Evolutionary conservation across 2,797 vertebrate species (phyloP).

Genomic region (Scyliorhinus canicula): DNA sequence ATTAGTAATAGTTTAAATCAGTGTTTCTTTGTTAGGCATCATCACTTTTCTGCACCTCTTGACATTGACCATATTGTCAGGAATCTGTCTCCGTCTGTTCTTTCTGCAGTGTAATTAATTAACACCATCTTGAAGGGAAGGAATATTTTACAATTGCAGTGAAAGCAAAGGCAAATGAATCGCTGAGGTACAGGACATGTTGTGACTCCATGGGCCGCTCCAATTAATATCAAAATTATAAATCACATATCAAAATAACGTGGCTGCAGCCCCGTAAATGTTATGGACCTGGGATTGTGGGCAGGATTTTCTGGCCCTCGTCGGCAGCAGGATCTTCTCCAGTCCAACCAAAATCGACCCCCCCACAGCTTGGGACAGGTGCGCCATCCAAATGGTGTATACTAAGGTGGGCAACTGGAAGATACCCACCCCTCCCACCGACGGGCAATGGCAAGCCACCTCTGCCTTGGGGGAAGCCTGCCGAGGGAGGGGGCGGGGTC

Average conservation of each 20-base stretch:
- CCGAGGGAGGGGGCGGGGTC: no score
- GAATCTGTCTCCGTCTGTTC: not conserved
- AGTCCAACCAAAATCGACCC: no score
- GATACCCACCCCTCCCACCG: no score
- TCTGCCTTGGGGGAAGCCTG: no score
- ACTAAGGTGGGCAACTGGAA: no score
- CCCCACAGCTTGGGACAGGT: no score
- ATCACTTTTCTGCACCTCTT: not conserved
- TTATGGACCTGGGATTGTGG: not conserved
- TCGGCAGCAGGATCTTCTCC: no score
- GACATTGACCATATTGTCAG: not conserved
- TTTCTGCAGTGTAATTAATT: not conserved
- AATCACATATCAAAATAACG: not conserved
- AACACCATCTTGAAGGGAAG: not conserved
- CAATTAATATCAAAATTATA: not conserved
- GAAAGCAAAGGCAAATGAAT: not conserved
- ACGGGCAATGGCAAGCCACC: no score
- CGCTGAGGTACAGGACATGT: not conserved
- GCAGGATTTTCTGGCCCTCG: no score
- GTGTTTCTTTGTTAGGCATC: not conserved
- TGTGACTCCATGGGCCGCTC: not conserved
- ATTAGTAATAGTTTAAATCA: not conserved
- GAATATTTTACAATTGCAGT: not conserved
- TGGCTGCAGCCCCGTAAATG: not conserved
- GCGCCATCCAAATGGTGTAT: no score